Evolutionary conservation across 1,140 invertebrate species (phyloP), one percentile per base, ranked within the genome.

Genomic region (Nasonia longicornis): DNA sequence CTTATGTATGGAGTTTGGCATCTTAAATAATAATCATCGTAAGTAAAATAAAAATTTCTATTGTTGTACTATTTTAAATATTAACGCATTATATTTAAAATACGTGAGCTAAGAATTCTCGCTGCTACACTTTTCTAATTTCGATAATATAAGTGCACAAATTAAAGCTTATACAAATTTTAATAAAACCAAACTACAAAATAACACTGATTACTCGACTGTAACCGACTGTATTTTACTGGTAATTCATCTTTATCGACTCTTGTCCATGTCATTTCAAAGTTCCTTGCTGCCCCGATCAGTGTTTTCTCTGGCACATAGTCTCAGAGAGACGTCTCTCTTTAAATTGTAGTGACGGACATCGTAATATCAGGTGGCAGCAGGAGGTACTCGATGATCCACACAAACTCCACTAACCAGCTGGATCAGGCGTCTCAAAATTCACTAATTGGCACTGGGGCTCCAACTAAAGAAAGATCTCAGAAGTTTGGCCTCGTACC

Each of bases 331-430:
- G 76, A 77, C 85, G 78, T 84, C 72, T 86, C 1, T 89, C 45
- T 89, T 79, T 90, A 83, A 88, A 87, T 90, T 90, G 78, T 89
- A 90, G 89, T 85, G 80, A 84, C 84, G 84, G 89, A 89, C 82
- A 85, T 67, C 73, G 80, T 66, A 7, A 80, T 48, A 63, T 70
- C 71, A 67, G 71, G 58, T 80, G 79, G 71, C 67, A 78, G 76
- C 77, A 83, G 72, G 85, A 87, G 66, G 70, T 84, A 69, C 72
- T 83, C 71, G 85, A 87, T 80, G 77, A 85, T 58, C 81, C 86
- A n/a, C 6, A 58, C 52, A 16, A 48, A 14, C 14, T 2, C 58
- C 79, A 85, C 67, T 80, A 85, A 81, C 63, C 85, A 76, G 82
- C 84, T 67, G 83, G 83, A 84, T 76, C 81, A 82, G 14, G 71